A percentile compares a stretch with the other conserved stretches of the same genome.
Conservation (phyloP, 92 coral and sea anemone species). For the Phenganax marumi region DNA sequence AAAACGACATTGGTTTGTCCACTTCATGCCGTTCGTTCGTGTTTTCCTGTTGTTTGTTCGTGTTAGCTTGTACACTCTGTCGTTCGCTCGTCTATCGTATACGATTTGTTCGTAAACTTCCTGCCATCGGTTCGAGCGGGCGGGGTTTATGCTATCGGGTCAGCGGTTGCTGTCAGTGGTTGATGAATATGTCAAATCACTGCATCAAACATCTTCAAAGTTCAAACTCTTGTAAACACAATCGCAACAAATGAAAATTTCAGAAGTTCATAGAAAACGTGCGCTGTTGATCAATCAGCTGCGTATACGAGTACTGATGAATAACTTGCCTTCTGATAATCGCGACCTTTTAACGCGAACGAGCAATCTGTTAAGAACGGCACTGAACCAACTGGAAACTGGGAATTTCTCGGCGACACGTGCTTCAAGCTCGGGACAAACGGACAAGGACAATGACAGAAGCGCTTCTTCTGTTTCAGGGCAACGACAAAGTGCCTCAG, state of each 20-base stretch:
- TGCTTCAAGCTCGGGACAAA: no score
- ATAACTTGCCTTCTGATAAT: neutral
- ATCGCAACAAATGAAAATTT: no score
- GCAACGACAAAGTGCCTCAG: conserved; percentile 13
- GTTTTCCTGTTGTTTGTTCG: neutral
- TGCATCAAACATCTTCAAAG: no score
- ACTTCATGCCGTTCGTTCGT: neutral
- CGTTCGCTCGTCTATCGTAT: neutral
- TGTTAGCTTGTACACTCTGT: neutral
- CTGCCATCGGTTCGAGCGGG: neutral
- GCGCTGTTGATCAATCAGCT: no score
- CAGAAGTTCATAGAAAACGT: no score
- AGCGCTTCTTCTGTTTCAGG: neutral
- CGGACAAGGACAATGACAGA: neutral
- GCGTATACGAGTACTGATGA: no score
- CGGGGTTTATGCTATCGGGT: no score
- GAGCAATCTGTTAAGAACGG: conserved; percentile 2
- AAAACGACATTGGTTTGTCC: no score
- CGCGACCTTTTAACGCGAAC: neutral
- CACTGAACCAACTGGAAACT: conserved; percentile 12
- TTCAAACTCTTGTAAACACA: no score
- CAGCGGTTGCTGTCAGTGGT: no score
- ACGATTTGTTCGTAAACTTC: neutral
- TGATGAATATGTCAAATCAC: no score
- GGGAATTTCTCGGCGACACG: neutral